These are phyloP conservation scores for Tachina lurida DNA, from an alignment of 2,888 invertebrate species.

Conservation along the genomic window DNA sequence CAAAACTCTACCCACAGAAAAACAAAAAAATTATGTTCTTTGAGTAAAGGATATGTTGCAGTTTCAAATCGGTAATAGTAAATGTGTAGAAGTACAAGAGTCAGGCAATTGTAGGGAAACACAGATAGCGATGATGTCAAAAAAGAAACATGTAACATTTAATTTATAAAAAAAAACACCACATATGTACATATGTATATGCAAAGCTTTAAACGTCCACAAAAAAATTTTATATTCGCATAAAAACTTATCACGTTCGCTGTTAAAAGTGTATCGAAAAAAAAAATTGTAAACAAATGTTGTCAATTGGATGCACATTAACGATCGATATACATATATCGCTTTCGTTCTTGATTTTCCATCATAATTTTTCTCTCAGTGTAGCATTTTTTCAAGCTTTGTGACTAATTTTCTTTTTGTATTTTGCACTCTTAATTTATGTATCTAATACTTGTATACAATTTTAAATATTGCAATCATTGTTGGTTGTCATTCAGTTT, in stretches of 20 bases:
- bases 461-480: slow-evolving; percentile 2
- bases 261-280: too few species aligned
- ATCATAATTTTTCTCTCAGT: too few species aligned
- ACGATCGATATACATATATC: too few species aligned
- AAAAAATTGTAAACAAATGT: too few species aligned
- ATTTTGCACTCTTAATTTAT: slow-evolving; percentile 2
- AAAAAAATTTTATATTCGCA: too few species aligned
- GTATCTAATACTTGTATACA: neutral
- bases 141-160: slow-evolving; percentile 65
- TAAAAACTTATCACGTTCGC: too few species aligned
- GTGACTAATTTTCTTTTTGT: neutral
- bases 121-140: slow-evolving; percentile 42
- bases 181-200: neutral
- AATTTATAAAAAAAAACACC: slow-evolving; percentile 12
- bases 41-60: slow-evolving; percentile 64
- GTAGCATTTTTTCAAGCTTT: neutral
- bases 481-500: slow-evolving; percentile 26
- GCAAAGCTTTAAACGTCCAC: neutral
- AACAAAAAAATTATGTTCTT: slow-evolving; percentile 80
- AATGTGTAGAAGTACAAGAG: neutral
- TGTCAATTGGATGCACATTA: too few species aligned
- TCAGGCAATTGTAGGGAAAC: neutral
- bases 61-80: slow-evolving; percentile 10
- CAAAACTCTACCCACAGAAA: slow-evolving; percentile 82
- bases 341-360: too few species aligned